These are phyloP conservation scores for Iphiclides podalirius DNA, from an alignment of 2,888 invertebrate species.

Conservation along the genomic window DNA sequence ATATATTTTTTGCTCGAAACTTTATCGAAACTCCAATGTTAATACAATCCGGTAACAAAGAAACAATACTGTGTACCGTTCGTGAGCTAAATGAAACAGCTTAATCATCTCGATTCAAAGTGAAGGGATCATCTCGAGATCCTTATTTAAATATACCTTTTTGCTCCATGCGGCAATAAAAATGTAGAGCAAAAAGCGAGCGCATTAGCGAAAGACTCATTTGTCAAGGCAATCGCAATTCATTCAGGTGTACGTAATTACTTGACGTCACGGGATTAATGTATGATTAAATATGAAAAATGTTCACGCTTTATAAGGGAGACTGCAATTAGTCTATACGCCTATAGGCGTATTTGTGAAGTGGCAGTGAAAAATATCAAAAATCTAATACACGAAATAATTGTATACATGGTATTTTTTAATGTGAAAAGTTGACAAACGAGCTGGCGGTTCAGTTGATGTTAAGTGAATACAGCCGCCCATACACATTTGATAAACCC, in stretches of 20 bases:
- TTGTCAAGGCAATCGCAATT: slow-evolving; percentile 44
- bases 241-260: slow-evolving; percentile 46
- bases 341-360: not conserved
- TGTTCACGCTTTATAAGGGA: slow-evolving; percentile 20
- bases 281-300: slow-evolving; percentile 33
- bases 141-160: not conserved
- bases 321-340: slow-evolving; percentile 11
- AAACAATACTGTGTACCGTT: too few species aligned
- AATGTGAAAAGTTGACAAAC: too few species aligned
- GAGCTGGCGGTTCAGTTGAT: too few species aligned
- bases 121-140: not conserved
- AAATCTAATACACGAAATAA: too few species aligned
- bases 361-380: not conserved
- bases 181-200: slow-evolving; percentile 28
- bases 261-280: slow-evolving; percentile 35
- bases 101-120: too few species aligned
- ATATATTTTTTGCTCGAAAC: too few species aligned
- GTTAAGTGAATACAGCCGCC: too few species aligned
- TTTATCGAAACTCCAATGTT: too few species aligned
- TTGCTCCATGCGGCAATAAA: slow-evolving; percentile 32
- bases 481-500: too few species aligned
- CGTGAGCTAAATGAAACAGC: too few species aligned
- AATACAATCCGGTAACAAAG: too few species aligned
- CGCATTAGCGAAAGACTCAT: slow-evolving; percentile 53
- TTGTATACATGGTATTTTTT: too few species aligned